Percentiles rank a stretch among this genome's conserved stretches.
Evolutionary conservation across 1,140 invertebrate genomes (phyloP).

Genomic region (Drosophila orosa): DNA sequence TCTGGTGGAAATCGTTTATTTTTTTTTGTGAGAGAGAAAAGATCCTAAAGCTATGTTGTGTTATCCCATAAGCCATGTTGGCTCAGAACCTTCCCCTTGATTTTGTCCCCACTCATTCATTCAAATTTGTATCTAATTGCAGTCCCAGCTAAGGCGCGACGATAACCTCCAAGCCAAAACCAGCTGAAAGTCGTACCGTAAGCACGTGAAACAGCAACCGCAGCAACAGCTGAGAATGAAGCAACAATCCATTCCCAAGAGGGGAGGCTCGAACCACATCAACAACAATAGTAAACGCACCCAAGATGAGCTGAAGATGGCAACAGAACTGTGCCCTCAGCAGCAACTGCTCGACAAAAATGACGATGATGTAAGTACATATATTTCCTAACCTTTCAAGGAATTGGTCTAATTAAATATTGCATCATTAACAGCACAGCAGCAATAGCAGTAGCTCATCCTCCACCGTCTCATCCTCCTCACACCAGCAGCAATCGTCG

Average conservation of each 20-base stretch:
- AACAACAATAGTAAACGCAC: constrained; percentile 3
- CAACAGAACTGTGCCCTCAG: constrained; percentile 35
- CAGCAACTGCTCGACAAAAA: constrained; percentile 52
- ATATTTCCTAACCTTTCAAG: no score
- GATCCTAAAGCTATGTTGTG: constrained; percentile 9
- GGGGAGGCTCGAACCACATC: constrained; percentile 9
- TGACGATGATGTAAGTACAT: constrained; percentile 59
- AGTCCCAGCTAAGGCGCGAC: constrained; percentile 84
- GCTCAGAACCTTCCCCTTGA: neutral
- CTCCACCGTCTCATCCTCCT: constrained; percentile 72
- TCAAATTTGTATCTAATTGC: constrained; percentile 10
- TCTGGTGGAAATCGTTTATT: constrained; percentile 52
- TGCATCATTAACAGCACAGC: constrained; percentile 41
- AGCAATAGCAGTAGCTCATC: constrained; percentile 50
- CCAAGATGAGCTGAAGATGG: constrained; percentile 35
- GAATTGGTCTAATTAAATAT: neutral
- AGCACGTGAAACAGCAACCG: constrained; percentile 36
- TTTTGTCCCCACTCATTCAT: neutral
- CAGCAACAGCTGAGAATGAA: constrained; percentile 38
- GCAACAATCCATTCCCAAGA: constrained; percentile 24
- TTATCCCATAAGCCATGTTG: constrained; percentile 7
- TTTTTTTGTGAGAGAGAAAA: constrained; percentile 60
- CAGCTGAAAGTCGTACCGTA: constrained; percentile 82
- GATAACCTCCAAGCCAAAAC: constrained; percentile 80
- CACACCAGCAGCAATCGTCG: constrained; percentile 71